These are phyloP conservation scores for Ficedula albicollis DNA, from an alignment of 2,797 vertebrate genomes.

Conservation along the genomic window DNA sequence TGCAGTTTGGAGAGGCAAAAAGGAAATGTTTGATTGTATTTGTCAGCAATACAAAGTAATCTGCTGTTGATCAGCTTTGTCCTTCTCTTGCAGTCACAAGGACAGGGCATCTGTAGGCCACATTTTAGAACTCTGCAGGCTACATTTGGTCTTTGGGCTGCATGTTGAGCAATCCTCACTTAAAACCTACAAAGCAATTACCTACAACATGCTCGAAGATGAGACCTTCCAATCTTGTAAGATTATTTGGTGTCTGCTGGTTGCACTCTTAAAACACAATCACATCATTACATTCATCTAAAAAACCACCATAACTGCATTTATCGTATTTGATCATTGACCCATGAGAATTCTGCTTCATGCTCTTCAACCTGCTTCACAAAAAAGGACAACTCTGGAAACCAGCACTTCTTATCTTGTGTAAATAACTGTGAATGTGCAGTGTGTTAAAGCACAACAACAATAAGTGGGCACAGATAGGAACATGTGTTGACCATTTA, in stretches of 20 bases:
- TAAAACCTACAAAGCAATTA: slow-evolving; percentile 72
- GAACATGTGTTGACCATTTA: slow-evolving; percentile 8
- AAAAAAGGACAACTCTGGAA: slow-evolving; percentile 35
- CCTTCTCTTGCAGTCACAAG: slow-evolving; percentile 67
- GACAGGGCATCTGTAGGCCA: slow-evolving; percentile 62
- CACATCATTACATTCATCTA: slow-evolving; percentile 51
- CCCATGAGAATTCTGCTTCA: slow-evolving; percentile 51
- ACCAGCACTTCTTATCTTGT: slow-evolving; percentile 25
- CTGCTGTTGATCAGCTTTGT: slow-evolving; percentile 58
- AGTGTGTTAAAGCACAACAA: slow-evolving; percentile 48
- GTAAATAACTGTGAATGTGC: slow-evolving; percentile 27
- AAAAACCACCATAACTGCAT: slow-evolving; percentile 47
- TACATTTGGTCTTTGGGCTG: slow-evolving; percentile 61
- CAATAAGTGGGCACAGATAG: neutral
- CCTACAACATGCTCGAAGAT: slow-evolving; percentile 61
- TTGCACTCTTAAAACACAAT: slow-evolving; percentile 52
- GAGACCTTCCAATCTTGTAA: slow-evolving; percentile 65
- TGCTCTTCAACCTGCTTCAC: slow-evolving; percentile 30
- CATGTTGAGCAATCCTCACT: slow-evolving; percentile 71
- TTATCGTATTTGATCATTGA: slow-evolving; percentile 68
- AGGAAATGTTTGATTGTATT: slow-evolving; percentile 22
- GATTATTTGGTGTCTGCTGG: slow-evolving; percentile 65
- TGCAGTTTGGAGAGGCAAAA: neutral
- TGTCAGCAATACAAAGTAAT: slow-evolving; percentile 35
- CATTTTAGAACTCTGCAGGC: slow-evolving; percentile 68